Base-by-base conservation (phyloP, 64 coral and sea anemone species). In the Porites lutea region DNA sequence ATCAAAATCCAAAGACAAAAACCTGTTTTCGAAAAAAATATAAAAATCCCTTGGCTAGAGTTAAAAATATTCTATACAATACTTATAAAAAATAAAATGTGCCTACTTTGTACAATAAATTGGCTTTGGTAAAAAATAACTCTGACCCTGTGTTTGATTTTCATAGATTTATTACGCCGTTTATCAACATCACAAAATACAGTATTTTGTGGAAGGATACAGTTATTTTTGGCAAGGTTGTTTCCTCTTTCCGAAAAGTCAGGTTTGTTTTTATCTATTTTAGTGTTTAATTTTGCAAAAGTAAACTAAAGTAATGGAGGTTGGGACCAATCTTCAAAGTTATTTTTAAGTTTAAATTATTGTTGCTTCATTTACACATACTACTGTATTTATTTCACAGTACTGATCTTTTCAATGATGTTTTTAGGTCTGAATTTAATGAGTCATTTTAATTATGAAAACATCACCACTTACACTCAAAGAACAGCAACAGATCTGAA, bases 391-490 rank as follows among this genome's bases (percentile, higher is more conserved):
- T 9, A 12, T 57, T 57, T 57, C 54, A 4, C 54, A 9, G 4
- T 9, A 57, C 54, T 57, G 54, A 12, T 57, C 71, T 43, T 62
- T 27, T 79, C 69, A 48, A 2, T 14, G 66, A 82, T 79, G 13
- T 72, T 60, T 82, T 6, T 61, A 98, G 96, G 93, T 61, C 91
- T 98, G 37, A 98, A 98, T 72, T 88, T 98, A 8, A 98, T 98
- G 94, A 98, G 97, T 86, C 93, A 98, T 46, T 98, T 98, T 74
- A 98, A 98, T 90, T 87, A 96, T 79, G 97, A 98, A 83, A 98
- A 98, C 72, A 61, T 93, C 21, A 98, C 97, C 47, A 88, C 75
- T 57, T 98, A 91, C 49, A 93, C 81, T 18, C 86, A 90, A 64
- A 93, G 72, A 71, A 90, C 90, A 58, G 43, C 79, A 72, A 47